phyloP scores from a whole-genome alignment of 2,113 vertebrate species.

The Shinisaurus crocodilurus region DNA sequence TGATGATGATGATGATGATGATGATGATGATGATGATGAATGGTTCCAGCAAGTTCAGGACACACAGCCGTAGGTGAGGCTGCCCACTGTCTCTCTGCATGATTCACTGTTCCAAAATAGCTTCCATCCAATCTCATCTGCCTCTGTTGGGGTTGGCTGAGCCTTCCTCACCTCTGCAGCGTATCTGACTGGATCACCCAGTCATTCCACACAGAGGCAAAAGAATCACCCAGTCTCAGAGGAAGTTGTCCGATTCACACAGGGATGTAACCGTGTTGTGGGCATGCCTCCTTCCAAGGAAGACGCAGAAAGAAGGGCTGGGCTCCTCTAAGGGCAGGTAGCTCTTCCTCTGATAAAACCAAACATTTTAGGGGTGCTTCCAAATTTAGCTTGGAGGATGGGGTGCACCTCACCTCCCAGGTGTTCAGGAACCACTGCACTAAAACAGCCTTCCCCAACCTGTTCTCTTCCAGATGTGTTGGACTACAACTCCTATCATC shows the following conservation, averaged over 20 bases:
- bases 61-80: not conserved
- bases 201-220: not conserved
- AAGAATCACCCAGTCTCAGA: not conserved
- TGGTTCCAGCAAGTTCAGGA: not conserved
- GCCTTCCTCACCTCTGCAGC: not conserved
- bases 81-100: not conserved
- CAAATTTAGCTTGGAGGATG: not conserved
- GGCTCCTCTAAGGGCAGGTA: not conserved
- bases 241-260: not conserved
- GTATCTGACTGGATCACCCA: not conserved
- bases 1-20: not conserved
- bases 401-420: too few relatives aligned
- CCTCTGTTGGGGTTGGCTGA: not conserved
- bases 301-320: not conserved
- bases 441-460: too few relatives aligned
- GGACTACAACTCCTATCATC: too few relatives aligned
- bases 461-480: too few relatives aligned
- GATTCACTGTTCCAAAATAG: not conserved
- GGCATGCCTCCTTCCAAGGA: not conserved
- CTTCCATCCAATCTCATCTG: not conserved
- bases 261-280: not conserved
- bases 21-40: not conserved
- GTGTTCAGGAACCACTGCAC: rapidly evolving
- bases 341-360: not conserved
- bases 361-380: not conserved